Base-by-base conservation (phyloP, 1,140 invertebrate genomes). In the Diuraphis noxia region DNA sequence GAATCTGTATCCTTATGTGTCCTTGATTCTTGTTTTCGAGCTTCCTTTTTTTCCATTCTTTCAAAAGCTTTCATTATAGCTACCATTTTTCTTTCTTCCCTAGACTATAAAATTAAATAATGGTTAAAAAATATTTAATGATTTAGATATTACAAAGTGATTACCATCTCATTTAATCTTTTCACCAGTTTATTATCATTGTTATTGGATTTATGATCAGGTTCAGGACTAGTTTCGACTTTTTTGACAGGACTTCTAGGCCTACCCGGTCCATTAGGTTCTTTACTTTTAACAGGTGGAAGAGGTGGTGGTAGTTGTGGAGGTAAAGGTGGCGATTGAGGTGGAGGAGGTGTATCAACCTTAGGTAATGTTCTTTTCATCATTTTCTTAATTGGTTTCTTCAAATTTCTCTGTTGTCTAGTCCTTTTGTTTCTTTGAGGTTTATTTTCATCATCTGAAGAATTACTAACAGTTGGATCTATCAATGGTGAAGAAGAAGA, bases 51-150 rank as follows among this genome's bases (percentile, higher is more conserved):
- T 93, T 97, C 97, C 94, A 97, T 95, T 49, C 96, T 95, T 92
- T 97, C 97, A 94, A 99, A 98, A 0, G 98, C 97, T 93, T 98
- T 97, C 96, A 99, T 96, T 92, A 98, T 98, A 0, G 98, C 98
- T 93, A 98, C 97, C 95, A 99, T 96, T 94, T 99, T 99, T n/a
- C 98, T 95, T 93, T 99, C 98, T 94, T 99, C 98, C 8, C 98
- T 94, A 6, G 97, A 97, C 96, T 97, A 94, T 52, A 92, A 90
- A 92, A 85, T 34, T 30, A 90, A 25, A 23, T 36, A 40, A 38
- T 56, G 25, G 36, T 86, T 86, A n/a, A 52, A 49, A 36, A 52
- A 86, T 56, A 87, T 87, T 38, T 38, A 52, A 34, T 43, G 19
- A 1, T 34, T 49, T 36, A n/a, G 9, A 21, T 46, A 90, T 90